phyloP scores from a whole-genome alignment of 2,888 invertebrate species.

The Rhingia campestris region DNA sequence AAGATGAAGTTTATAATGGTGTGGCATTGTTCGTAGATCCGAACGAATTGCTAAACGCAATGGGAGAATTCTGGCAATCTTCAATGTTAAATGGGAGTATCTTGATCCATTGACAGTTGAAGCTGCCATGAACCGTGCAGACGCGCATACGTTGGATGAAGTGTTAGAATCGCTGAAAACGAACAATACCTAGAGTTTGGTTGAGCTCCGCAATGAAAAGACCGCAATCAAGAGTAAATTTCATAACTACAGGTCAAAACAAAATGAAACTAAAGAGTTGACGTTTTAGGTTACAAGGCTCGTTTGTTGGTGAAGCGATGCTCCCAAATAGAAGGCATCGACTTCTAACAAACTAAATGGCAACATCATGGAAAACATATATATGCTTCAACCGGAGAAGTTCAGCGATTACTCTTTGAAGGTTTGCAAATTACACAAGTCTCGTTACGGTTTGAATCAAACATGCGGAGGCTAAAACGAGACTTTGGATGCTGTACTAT shows the following conservation, averaged over 20 bases:
- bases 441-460: too few relatives aligned
- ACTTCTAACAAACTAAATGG: conserved; percentile 47
- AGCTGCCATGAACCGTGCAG: conserved; percentile 56
- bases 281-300: background rate
- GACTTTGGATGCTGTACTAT: conserved; percentile 28
- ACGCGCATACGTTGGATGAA: conserved; percentile 68
- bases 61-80: background rate
- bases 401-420: conserved; percentile 46
- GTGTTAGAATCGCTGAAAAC: conserved; percentile 37
- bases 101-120: too few relatives aligned
- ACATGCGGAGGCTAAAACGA: too few relatives aligned
- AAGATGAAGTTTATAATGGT: too few relatives aligned
- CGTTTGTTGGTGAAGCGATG: conserved; percentile 12
- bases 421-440: conserved; percentile 54
- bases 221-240: conserved; percentile 14
- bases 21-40: too few relatives aligned
- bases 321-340: conserved; percentile 25
- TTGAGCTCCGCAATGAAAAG: conserved; percentile 26
- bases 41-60: conserved; percentile 14
- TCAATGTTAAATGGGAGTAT: background rate
- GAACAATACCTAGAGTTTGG: conserved; percentile 21
- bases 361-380: conserved; percentile 59
- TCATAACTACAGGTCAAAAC: too few relatives aligned
- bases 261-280: background rate
- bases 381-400: conserved; percentile 69